Percentiles rank a stretch among this genome's conserved stretches.
phyloP scores from a whole-genome alignment of 2,113 vertebrate species.

The Mus spicilegus region DNA sequence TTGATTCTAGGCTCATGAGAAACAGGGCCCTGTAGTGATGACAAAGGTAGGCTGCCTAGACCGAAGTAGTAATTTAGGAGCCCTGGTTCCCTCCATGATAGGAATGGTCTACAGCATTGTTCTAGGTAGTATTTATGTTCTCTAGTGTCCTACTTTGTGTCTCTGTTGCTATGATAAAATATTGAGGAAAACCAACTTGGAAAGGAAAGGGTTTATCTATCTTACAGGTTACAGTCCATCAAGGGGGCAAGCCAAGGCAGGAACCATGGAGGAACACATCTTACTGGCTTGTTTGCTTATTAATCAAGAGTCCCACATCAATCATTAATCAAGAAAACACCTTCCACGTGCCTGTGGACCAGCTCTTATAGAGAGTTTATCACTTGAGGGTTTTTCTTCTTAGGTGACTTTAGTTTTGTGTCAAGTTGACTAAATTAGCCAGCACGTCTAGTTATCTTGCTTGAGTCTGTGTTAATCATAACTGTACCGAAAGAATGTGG shows the following conservation, averaged over 20 bases:
- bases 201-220: background rate
- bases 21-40: background rate
- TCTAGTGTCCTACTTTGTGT: background rate
- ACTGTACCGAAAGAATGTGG: background rate
- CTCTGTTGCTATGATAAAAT: background rate
- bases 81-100: background rate
- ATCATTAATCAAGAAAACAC: background rate
- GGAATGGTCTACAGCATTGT: background rate
- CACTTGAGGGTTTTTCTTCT: background rate
- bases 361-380: background rate
- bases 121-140: slow-evolving; percentile 12
- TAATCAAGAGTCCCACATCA: background rate
- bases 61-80: background rate
- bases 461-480: background rate
- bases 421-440: background rate
- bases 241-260: background rate
- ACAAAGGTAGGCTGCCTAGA: background rate
- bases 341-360: background rate
- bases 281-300: background rate
- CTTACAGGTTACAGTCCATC: background rate
- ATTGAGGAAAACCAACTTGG: background rate
- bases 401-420: background rate
- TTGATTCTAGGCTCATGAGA: background rate
- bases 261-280: background rate
- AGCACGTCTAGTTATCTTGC: background rate